Evolutionary conservation across 2,113 vertebrate genomes (phyloP).

Genomic region (Cyanoliseus patagonus): DNA sequence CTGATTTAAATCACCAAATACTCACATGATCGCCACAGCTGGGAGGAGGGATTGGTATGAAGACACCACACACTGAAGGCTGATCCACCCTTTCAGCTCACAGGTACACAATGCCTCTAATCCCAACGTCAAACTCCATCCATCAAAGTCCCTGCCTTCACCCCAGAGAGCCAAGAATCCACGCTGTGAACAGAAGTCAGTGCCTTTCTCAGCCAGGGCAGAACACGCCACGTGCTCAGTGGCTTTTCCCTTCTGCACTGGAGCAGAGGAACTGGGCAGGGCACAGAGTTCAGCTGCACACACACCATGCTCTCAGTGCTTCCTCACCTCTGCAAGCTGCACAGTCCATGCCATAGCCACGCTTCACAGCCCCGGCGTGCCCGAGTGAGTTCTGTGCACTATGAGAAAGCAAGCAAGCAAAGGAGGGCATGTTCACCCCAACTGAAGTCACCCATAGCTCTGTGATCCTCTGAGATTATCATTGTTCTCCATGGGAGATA

Average conservation of each 20-base stretch:
- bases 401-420: neutral
- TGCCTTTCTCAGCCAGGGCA: neutral
- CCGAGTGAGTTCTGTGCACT: neutral
- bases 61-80: neutral
- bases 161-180: accelerated
- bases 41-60: neutral
- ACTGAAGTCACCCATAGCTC: neutral
- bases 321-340: neutral
- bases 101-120: neutral
- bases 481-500: neutral
- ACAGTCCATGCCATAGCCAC: accelerated
- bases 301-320: neutral
- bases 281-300: neutral
- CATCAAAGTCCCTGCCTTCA: neutral
- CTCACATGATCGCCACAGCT: neutral
- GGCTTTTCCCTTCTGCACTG: neutral
- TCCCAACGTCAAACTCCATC: neutral
- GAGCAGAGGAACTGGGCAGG: neutral
- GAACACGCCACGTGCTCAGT: accelerated
- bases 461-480: neutral
- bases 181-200: neutral
- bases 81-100: neutral
- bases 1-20: neutral
- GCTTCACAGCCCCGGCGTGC: accelerated
- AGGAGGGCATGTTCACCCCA: neutral